Evolutionary conservation across 1,140 invertebrate species (phyloP), one percentile per base, ranked within the genome.

Genomic region (Drosophila bocki): DNA sequence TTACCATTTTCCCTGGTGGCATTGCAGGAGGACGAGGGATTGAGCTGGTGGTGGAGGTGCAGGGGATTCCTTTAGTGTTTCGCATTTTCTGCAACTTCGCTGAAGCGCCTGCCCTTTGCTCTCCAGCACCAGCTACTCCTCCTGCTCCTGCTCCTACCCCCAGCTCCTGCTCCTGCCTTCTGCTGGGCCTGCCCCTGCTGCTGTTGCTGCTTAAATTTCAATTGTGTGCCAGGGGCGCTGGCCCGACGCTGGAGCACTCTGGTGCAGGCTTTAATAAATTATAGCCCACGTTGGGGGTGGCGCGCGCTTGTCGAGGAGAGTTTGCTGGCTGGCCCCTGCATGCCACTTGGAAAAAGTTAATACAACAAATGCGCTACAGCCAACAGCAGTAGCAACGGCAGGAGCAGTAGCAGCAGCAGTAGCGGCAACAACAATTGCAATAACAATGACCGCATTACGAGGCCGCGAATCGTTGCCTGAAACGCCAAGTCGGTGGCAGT

Each of bases 231-330:
- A 59, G 54, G 76, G 83, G 84, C 80, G 62, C 80, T 47, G 77
- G 84, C 80, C 79, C 84, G 72, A 88, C 84, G 87, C 77, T 82
- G 83, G 81, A 82, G 85, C 85, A 87, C 84, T 87, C 84, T 71
- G 84, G 84, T 87, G 85, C 85, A 90, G 85, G 86, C 85, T 90
- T 90, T 90, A 90, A 90, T 90, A 90, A 90, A 90, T 90, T 90
- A 90, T 90, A 64, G 71, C 62, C 70, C 67, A 72, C 70, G 48
- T 29, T 53, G 83, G 71, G 67, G 60, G 48, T 41, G 48, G 58
- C 15, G 41, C 41, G 26, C 26, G 6, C 26, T 29, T 6, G 26
- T 26, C 22, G 32, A 62, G 63, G 32, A 47, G 59, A 47, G 61
- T 56, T 64, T 63, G 45, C 65, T 54, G 75, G 45, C 64, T 56